Evolutionary conservation across 1,140 invertebrate genomes (phyloP).

Genomic region (Drosophila quadrilineata): DNA sequence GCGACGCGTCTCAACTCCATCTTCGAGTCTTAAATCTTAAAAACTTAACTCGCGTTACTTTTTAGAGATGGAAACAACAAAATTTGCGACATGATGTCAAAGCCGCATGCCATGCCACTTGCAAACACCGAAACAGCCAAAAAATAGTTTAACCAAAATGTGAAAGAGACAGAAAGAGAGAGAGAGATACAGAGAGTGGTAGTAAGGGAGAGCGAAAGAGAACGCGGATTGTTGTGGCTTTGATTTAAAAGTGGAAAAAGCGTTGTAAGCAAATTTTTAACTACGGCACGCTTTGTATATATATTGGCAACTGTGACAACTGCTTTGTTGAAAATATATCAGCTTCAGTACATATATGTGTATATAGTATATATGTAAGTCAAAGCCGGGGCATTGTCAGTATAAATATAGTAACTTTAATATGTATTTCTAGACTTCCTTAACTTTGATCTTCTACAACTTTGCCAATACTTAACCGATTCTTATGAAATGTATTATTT

Average conservation of each 20-base stretch:
- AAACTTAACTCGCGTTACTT: constrained; percentile 27
- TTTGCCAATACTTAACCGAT: too few species aligned
- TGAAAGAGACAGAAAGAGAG: not conserved
- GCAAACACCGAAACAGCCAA: not conserved
- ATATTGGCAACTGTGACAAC: constrained; percentile 23
- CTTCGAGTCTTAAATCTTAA: too few species aligned
- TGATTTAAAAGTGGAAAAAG: constrained; percentile 43
- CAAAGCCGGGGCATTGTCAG: too few species aligned
- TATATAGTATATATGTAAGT: not conserved
- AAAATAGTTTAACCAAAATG: too few species aligned
- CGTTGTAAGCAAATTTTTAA: constrained; percentile 51
- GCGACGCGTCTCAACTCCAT: too few species aligned
- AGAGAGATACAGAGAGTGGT: not conserved
- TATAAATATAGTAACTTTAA: too few species aligned
- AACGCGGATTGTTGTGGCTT: constrained; percentile 30
- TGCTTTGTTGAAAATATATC: constrained; percentile 36
- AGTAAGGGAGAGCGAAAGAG: not conserved
- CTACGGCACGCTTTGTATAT: constrained; percentile 52
- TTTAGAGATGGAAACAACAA: constrained; percentile 47
- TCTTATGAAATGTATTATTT: too few species aligned
- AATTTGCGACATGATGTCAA: constrained; percentile 69
- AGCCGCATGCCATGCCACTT: constrained; percentile 39
- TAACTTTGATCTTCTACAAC: too few species aligned
- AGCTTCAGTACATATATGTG: too few species aligned
- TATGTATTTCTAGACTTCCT: too few species aligned